Conservation (phyloP, 1,140 invertebrate species). For the Mesaphorura yosii region DNA sequence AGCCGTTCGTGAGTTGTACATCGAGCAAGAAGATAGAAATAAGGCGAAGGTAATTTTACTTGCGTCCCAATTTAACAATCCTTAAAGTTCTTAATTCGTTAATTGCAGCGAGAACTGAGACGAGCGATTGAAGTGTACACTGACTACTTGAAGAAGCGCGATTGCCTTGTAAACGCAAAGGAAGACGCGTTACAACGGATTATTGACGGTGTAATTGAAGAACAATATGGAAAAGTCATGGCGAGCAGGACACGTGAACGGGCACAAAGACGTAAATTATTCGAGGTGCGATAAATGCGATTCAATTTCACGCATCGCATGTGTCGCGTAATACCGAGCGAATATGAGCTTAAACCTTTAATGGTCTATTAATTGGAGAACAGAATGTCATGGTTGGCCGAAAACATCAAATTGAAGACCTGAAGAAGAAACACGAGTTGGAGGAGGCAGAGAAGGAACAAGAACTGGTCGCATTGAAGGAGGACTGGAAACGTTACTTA, state of each 20-base stretch:
- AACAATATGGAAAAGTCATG: conserved; percentile 21
- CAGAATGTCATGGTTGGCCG: conserved; percentile 13
- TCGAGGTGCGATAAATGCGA: conserved; percentile 1
- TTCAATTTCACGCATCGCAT: neutral
- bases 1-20: conserved; percentile 21
- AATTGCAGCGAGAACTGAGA: conserved; percentile 25
- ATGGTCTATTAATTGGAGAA: neutral
- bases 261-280: conserved; percentile 12
- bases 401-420: conserved; percentile 19
- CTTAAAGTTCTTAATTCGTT: neutral
- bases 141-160: conserved; percentile 21
- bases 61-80: too few species aligned
- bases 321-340: neutral
- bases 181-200: conserved; percentile 16
- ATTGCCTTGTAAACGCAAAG: conserved; percentile 15
- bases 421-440: conserved; percentile 7
- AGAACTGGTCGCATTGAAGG: conserved; percentile 17
- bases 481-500: conserved; percentile 24
- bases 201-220: conserved; percentile 27
- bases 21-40: conserved; percentile 22
- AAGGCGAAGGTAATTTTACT: conserved; percentile 21
- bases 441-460: conserved; percentile 15
- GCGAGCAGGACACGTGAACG: conserved; percentile 14
- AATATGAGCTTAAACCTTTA: neutral
- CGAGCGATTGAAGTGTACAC: conserved; percentile 21